phyloP scores from a whole-genome alignment of 2,888 invertebrate species.

The Brachypterus glaber region DNA sequence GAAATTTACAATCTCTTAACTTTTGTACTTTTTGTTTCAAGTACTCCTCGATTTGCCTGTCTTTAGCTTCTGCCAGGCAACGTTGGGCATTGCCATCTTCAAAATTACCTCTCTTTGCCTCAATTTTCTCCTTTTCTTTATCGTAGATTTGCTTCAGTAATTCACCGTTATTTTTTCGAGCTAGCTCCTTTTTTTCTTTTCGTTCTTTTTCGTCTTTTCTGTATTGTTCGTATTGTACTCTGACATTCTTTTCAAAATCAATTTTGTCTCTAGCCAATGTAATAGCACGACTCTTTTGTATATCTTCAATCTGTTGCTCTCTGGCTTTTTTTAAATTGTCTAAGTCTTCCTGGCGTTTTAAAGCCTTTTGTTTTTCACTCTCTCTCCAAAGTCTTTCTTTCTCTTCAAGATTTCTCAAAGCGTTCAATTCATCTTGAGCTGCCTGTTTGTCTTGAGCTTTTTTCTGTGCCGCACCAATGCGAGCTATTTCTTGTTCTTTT shows the following conservation, averaged over 20 bases:
- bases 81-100: constrained; percentile 57
- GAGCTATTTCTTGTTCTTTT: constrained; percentile 53
- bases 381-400: constrained; percentile 62
- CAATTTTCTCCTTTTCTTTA: constrained; percentile 56
- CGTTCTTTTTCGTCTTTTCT: constrained; percentile 38
- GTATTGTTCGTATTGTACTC: constrained; percentile 37
- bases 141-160: constrained; percentile 62
- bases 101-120: constrained; percentile 52
- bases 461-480: constrained; percentile 44
- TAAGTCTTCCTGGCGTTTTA: constrained; percentile 46
- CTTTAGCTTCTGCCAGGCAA: constrained; percentile 51
- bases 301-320: constrained; percentile 43
- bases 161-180: constrained; percentile 50
- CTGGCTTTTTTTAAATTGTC: constrained; percentile 41
- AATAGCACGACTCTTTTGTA: constrained; percentile 53
- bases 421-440: constrained; percentile 44
- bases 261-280: constrained; percentile 53
- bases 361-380: constrained; percentile 52
- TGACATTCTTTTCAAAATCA: constrained; percentile 32
- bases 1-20: too few species aligned
- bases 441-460: constrained; percentile 44
- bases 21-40: constrained; percentile 48
- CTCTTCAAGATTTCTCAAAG: constrained; percentile 46
- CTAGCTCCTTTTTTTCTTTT: constrained; percentile 36
- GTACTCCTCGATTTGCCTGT: constrained; percentile 42